Evolutionary conservation across 2,888 invertebrate genomes (phyloP).

Genomic region (Hoplodrina ambigua): DNA sequence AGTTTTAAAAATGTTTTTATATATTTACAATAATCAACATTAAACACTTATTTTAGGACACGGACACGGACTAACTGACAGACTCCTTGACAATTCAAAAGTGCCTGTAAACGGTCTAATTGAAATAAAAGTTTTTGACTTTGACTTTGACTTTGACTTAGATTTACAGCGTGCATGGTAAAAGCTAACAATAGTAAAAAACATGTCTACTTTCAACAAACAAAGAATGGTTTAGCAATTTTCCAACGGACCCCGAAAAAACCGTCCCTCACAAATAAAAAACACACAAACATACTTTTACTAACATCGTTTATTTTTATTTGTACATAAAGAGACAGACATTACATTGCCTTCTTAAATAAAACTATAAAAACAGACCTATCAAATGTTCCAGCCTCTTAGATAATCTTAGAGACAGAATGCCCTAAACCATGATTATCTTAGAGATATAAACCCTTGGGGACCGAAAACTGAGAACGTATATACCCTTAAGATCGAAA

Average conservation of each 20-base stretch:
- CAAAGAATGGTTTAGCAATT: background rate
- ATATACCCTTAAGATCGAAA: slow-evolving; percentile 46
- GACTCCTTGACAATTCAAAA: too few species aligned
- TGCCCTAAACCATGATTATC: slow-evolving; percentile 73
- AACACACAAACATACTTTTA: slow-evolving; percentile 57
- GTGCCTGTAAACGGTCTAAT: too few species aligned
- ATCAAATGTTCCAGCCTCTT: slow-evolving; percentile 59
- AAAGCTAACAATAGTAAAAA: too few species aligned
- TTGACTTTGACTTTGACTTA: too few species aligned
- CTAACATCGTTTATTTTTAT: slow-evolving; percentile 54
- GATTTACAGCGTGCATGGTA: too few species aligned
- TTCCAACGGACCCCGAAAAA: slow-evolving; percentile 30
- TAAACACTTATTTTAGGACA: too few species aligned
- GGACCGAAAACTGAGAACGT: slow-evolving; percentile 43
- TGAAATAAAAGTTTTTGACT: too few species aligned
- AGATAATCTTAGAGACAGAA: slow-evolving; percentile 63
- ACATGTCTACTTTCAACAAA: too few species aligned
- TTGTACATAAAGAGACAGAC: slow-evolving; percentile 54
- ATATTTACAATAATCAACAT: too few species aligned
- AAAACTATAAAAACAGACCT: slow-evolving; percentile 57
- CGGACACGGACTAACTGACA: too few species aligned
- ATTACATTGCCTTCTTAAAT: slow-evolving; percentile 56
- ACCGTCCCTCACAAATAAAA: slow-evolving; percentile 58
- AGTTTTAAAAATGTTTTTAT: too few species aligned
- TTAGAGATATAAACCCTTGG: slow-evolving; percentile 66